Base-by-base conservation (phyloP, 2,113 vertebrate genomes). In the Strigops habroptila region DNA sequence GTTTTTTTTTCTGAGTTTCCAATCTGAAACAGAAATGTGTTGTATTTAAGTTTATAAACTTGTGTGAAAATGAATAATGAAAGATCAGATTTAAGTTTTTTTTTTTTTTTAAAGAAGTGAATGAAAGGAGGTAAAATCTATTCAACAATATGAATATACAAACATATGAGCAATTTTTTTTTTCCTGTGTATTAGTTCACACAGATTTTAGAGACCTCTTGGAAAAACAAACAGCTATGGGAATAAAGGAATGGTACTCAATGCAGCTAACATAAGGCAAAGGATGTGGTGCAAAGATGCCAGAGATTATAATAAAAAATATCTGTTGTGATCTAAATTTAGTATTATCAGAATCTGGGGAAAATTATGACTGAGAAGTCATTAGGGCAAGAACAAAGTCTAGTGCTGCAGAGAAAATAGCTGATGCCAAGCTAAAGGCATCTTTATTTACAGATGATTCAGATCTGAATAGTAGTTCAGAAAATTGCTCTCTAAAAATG, bases 271-370 rank as follows among this genome's bases (percentile, higher is more conserved):
- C 85, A 13, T 18, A 59, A 85, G 67, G 63, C 78, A 77, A 52
- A 49, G 46, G 41, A 59, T 82, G 18, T 90, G 86, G 46, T 70
- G 46, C 90, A 78, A 80, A 83, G 78, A 95, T 95, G 82, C 75
- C 75, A 91, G 90, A 91, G 59, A 77, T 55, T 28, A 52, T 43
- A 93, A 97, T 92, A 93, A 76, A 90, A 94, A 93, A 25, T 87
- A 85, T 86, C 87, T 94, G 71, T 80, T 63, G 51, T 82, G 33
- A 52, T 93, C 85, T 95, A 95, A 90, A 93, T 95, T 93, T 94
- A 96, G 82, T 55, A 83, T 93, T 96, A 95, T 95, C 82, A 74
- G 59, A 91, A 69, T 94, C 85, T 97, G 90, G 85, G 71, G 79
- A 39, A 80, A 88, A 91, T 91, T 77, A 93, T 43, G 59, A 39